Percentiles rank a stretch among this genome's conserved stretches.
phyloP scores from a whole-genome alignment of 2,113 vertebrate genomes.

The Catagonus wagneri region DNA sequence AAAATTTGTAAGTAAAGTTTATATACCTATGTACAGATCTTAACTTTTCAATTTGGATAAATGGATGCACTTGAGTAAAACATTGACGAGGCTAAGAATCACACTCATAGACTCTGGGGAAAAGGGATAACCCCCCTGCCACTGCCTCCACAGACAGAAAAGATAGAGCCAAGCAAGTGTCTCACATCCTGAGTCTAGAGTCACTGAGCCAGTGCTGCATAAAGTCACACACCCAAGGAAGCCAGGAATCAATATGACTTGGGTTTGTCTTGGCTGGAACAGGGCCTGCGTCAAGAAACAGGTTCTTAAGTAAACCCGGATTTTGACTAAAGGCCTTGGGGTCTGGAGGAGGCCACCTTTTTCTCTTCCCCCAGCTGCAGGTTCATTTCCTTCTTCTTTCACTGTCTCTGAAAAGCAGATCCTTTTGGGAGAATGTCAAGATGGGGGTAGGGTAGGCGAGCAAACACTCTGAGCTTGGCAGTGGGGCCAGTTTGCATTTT shows the following conservation, averaged over 20 bases:
- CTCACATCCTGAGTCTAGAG: neutral
- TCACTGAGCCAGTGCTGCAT: neutral
- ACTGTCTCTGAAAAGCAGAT: neutral
- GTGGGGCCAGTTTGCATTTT: neutral
- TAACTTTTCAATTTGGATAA: neutral
- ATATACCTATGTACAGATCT: neutral
- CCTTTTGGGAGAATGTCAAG: neutral
- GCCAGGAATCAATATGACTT: neutral
- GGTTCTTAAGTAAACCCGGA: conserved; percentile 74
- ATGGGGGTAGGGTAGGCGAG: neutral
- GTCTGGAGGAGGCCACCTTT: neutral
- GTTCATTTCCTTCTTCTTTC: neutral
- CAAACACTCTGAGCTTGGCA: neutral
- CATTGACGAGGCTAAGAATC: neutral
- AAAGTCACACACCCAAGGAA: neutral
- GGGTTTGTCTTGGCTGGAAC: conserved; percentile 70
- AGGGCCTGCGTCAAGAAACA: conserved; percentile 34
- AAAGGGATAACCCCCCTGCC: neutral
- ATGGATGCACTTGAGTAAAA: neutral
- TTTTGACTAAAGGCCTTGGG: neutral
- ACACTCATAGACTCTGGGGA: neutral
- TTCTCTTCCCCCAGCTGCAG: neutral
- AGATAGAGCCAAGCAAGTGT: neutral
- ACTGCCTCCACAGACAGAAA: neutral
- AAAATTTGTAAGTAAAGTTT: neutral